Evolutionary conservation across 2,888 invertebrate genomes (phyloP), one percentile per base, ranked within the genome.

Genomic region (Spicauda simplicius): DNA sequence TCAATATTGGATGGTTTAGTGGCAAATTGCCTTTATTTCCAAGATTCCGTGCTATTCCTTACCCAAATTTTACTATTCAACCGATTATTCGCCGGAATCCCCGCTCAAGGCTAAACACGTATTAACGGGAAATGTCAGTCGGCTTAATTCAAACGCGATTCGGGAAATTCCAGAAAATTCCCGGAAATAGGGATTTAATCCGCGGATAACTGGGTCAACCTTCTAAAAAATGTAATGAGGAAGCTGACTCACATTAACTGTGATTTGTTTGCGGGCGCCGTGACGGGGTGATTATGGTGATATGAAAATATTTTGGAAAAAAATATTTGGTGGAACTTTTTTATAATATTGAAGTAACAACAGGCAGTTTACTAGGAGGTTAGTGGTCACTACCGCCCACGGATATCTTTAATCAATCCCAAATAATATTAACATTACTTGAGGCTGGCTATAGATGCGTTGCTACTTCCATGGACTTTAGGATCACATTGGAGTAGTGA

Each of bases 171-270:
- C 55, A 48, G 60, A 55, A 66, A 76, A 71, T 71, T 73, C 62
- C 55, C 63, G 65, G 71, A 76, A 80, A 81, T 77, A 73, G 72
- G 75, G 71, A 75, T 79, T 79, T 80, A 79, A 81, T 80, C 76
- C 74, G 61, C 57, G 59, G 72, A 75, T 78, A 76, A 75, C 76
- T 64, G 56, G 70, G 69, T 63, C 68, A 64, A 50, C 56, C 37
- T 56, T 48, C 65, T 59, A 55, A 66, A 66, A 66, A 66, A 65
- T 65, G 60, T 66, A 60, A 66, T 66, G 66, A 66, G 66, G 66
- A 33, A 54, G 48, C 19, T 30, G 54, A n/a, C 30, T 70, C 56
- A 64, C 54, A 20, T 64, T 48, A 52, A 45, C 19, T 8, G 30
- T 54, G 65, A 65, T 54, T 65, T 53, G 65, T 65, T 58, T 53